Percentiles rank a stretch among this genome's conserved stretches.
Evolutionary conservation across 2,113 vertebrate species (phyloP).

Genomic region (Periophthalmus modestus): DNA sequence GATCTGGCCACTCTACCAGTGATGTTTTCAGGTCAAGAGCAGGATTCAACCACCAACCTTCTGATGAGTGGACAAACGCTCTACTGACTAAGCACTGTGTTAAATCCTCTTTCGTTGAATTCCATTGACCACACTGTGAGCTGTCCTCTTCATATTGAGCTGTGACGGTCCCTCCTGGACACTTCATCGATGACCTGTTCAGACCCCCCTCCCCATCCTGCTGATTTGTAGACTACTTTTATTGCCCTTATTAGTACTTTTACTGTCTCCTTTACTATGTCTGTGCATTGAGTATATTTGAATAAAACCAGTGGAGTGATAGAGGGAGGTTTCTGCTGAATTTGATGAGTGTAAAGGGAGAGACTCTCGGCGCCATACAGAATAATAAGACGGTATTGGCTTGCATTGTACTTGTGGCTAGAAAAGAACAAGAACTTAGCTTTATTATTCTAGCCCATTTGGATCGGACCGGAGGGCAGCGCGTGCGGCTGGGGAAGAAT

Average conservation of each 20-base stretch:
- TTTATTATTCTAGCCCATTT: neutral
- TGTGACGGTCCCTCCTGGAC: conserved; percentile 25
- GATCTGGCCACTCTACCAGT: too few relatives aligned
- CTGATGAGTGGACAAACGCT: too few relatives aligned
- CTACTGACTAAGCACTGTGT: too few relatives aligned
- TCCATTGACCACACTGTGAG: neutral
- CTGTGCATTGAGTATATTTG: conserved; percentile 23
- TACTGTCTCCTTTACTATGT: conserved; percentile 33
- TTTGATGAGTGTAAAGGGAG: neutral
- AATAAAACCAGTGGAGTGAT: neutral
- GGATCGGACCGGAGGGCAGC: too few relatives aligned
- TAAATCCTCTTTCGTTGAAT: neutral
- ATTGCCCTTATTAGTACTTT: conserved; percentile 40
- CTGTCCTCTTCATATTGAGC: conserved; percentile 31
- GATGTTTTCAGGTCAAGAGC: too few relatives aligned
- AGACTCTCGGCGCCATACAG: neutral
- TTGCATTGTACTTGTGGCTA: neutral
- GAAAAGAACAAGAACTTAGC: neutral
- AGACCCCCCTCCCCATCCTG: conserved; percentile 10
- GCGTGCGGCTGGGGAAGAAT: too few relatives aligned
- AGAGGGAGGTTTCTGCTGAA: neutral
- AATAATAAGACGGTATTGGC: neutral
- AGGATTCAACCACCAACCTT: too few relatives aligned
- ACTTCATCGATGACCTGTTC: conserved; percentile 51
- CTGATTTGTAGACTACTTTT: conserved; percentile 49